Conservation (phyloP, 2,797 vertebrate genomes). For the Balearica regulorum region DNA sequence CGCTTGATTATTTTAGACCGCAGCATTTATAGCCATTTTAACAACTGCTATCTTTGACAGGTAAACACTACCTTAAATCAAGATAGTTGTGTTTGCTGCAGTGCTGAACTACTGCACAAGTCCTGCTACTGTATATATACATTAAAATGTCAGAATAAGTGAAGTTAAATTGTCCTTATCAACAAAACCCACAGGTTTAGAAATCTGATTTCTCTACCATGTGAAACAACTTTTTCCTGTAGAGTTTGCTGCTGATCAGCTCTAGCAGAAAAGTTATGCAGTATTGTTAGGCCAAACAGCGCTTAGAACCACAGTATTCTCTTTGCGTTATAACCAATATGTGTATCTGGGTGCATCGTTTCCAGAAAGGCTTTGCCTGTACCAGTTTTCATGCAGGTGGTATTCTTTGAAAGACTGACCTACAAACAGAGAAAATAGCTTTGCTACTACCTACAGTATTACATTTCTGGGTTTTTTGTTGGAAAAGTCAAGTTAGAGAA, state of each 20-base stretch:
- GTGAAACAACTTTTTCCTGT: not conserved
- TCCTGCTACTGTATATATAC: not conserved
- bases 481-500: not conserved
- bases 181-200: not conserved
- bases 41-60: not conserved
- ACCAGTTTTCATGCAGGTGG: not conserved
- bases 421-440: not conserved
- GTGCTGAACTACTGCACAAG: not conserved
- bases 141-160: not conserved
- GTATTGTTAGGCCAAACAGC: not conserved
- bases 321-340: not conserved
- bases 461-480: not conserved
- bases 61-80: not conserved
- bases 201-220: not conserved
- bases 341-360: accelerated
- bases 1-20: not conserved
- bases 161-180: not conserved
- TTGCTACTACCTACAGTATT: not conserved
- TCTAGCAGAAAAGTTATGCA: not conserved
- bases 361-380: accelerated
- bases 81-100: not conserved
- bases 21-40: not conserved
- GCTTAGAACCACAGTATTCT: not conserved
- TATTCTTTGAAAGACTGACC: not conserved
- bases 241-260: not conserved